These are phyloP conservation scores for Mythimna ferrago DNA, from an alignment of 2,888 invertebrate species.

Conservation along the genomic window DNA sequence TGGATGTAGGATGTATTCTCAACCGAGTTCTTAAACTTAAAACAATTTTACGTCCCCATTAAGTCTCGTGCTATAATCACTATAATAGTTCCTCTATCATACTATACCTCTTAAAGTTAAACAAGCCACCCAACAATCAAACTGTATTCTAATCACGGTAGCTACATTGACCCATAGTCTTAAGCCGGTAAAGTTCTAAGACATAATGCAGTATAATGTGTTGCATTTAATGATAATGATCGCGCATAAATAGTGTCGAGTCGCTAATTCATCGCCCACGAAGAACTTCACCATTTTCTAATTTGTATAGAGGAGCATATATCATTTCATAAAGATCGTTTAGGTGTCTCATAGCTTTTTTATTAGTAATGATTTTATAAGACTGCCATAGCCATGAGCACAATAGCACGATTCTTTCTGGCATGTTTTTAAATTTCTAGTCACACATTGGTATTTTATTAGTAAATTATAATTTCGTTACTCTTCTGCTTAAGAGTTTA, in stretches of 20 bases:
- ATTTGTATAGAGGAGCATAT: background rate
- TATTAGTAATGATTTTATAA: background rate
- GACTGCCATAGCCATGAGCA: too few species aligned
- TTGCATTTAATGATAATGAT: constrained; percentile 62
- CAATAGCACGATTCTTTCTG: too few species aligned
- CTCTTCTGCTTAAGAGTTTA: too few species aligned
- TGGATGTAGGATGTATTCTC: background rate
- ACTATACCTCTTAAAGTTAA: background rate
- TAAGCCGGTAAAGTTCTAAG: constrained; percentile 52
- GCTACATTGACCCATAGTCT: constrained; percentile 21
- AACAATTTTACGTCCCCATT: background rate
- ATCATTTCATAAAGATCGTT: background rate
- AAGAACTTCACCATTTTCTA: constrained; percentile 21
- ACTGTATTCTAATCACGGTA: constrained; percentile 38
- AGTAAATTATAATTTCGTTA: too few species aligned
- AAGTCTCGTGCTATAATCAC: background rate
- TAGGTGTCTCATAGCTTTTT: background rate
- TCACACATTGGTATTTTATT: too few species aligned
- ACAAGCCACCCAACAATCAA: constrained; percentile 5
- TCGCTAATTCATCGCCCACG: constrained; percentile 60
- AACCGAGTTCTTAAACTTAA: background rate
- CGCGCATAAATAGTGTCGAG: constrained; percentile 49
- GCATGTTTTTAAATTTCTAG: background rate
- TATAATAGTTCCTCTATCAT: background rate
- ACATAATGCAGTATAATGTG: constrained; percentile 43